Percentiles rank a stretch among this genome's conserved stretches.
Conservation (phyloP, 2,113 vertebrate species). For the Epinephelus moara region DNA sequence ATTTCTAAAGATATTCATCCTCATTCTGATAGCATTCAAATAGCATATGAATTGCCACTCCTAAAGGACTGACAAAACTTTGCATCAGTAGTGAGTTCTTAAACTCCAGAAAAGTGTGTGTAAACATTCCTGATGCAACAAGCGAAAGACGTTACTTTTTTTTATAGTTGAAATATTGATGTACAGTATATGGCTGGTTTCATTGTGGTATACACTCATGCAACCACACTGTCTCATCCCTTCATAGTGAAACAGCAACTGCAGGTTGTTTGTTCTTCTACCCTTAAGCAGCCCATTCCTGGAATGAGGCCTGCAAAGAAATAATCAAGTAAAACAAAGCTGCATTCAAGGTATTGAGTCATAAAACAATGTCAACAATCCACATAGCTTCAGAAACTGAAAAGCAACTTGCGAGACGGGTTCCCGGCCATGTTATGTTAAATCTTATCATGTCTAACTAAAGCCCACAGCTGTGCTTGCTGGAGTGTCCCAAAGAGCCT, state of each 20-base stretch:
- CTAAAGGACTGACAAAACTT: too few species aligned
- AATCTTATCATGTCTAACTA: conserved; percentile 66
- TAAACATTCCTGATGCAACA: not conserved
- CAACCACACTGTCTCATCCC: conserved; percentile 20
- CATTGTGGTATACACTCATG: not conserved
- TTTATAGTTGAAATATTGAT: conserved; percentile 9
- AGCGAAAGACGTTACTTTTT: not conserved
- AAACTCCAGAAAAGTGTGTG: too few species aligned
- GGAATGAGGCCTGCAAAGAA: conserved; percentile 28
- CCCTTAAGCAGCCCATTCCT: conserved; percentile 32
- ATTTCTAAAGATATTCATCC: not conserved
- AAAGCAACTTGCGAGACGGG: conserved; percentile 28
- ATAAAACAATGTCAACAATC: conserved; percentile 34
- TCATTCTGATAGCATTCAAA: not conserved
- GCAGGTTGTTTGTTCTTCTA: conserved; percentile 32
- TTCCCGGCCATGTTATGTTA: conserved; percentile 54
- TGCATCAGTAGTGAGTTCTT: not conserved
- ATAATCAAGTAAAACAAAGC: conserved; percentile 33
- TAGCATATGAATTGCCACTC: not conserved
- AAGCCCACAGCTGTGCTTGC: conserved; percentile 66
- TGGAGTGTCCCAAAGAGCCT: conserved; percentile 37
- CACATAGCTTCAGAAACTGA: conserved; percentile 15
- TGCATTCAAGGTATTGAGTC: conserved; percentile 25
- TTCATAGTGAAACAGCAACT: conserved; percentile 5
- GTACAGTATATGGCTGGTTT: conserved; percentile 24